Percentiles rank a stretch among this genome's conserved stretches.
phyloP scores from a whole-genome alignment of 2,113 vertebrate genomes.

The Gyps fulvus region DNA sequence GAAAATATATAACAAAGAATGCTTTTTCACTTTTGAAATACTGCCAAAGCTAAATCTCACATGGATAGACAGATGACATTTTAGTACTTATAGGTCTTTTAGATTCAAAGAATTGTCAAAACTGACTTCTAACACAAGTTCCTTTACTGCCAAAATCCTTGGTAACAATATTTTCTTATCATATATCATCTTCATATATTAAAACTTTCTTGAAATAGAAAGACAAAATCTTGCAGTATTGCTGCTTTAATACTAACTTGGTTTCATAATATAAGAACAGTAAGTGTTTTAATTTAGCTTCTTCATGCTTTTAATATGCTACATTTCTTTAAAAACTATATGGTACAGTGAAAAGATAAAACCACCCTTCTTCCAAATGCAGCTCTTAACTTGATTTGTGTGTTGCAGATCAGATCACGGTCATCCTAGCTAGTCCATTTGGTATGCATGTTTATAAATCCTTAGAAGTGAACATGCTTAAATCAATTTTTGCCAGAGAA shows the following conservation, averaged over 20 bases:
- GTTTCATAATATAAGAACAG: background rate
- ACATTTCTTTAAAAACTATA: background rate
- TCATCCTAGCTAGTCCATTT: background rate
- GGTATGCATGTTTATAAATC: background rate
- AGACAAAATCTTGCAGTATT: slow-evolving; percentile 21
- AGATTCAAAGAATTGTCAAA: slow-evolving; percentile 60
- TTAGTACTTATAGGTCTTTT: slow-evolving; percentile 38
- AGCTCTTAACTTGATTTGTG: background rate
- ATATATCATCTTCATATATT: slow-evolving; percentile 10
- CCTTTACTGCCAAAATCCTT: slow-evolving; percentile 24
- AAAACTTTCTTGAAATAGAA: slow-evolving; percentile 35
- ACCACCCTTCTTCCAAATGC: background rate
- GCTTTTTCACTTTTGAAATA: slow-evolving; percentile 49
- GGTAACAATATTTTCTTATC: slow-evolving; percentile 32
- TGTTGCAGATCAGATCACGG: background rate
- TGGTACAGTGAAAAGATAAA: background rate
- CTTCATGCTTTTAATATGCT: background rate
- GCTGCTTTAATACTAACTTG: background rate
- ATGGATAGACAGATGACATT: slow-evolving; percentile 58
- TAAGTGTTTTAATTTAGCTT: background rate
- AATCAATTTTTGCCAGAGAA: background rate
- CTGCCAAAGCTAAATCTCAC: slow-evolving; percentile 53
- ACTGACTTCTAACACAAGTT: slow-evolving; percentile 29
- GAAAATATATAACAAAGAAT: slow-evolving; percentile 37
- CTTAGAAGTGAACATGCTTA: background rate